A percentile compares a stretch with the other conserved stretches of the same genome.
These are phyloP conservation scores for Poecilia gillii DNA, from an alignment of 2,797 vertebrate species.

Conservation along the genomic window DNA sequence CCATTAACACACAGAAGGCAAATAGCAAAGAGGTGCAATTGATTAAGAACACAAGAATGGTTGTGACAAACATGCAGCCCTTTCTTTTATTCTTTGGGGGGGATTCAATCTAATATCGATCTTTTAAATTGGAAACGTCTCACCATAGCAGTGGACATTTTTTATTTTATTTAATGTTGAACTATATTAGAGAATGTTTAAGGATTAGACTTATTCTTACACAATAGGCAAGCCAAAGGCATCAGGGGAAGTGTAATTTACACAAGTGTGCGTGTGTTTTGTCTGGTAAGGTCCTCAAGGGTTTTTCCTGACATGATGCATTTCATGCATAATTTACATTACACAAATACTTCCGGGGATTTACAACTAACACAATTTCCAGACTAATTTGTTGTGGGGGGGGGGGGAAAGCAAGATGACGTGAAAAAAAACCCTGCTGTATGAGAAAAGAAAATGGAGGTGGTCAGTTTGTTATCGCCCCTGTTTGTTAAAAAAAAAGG, in stretches of 20 bases:
- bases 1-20: constrained; percentile 65
- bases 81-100: background rate
- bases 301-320: constrained; percentile 31
- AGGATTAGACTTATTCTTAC: background rate
- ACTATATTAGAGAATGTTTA: background rate
- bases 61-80: constrained; percentile 25
- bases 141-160: background rate
- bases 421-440: background rate
- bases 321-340: constrained; percentile 54
- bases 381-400: background rate
- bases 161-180: background rate
- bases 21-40: constrained; percentile 48
- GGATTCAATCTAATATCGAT: background rate
- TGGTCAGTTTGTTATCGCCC: constrained; percentile 5
- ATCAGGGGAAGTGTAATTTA: constrained; percentile 6
- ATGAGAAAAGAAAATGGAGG: constrained; percentile 15
- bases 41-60: constrained; percentile 17
- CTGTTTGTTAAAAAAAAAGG: constrained; percentile 4
- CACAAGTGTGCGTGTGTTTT: background rate
- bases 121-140: background rate
- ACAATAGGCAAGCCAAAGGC: background rate
- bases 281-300: constrained; percentile 13
- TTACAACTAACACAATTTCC: constrained; percentile 16
- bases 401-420: background rate
- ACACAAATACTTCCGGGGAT: constrained; percentile 15